These are phyloP conservation scores for Circaetus gallicus DNA, from an alignment of 2,113 vertebrate species.

Conservation along the genomic window DNA sequence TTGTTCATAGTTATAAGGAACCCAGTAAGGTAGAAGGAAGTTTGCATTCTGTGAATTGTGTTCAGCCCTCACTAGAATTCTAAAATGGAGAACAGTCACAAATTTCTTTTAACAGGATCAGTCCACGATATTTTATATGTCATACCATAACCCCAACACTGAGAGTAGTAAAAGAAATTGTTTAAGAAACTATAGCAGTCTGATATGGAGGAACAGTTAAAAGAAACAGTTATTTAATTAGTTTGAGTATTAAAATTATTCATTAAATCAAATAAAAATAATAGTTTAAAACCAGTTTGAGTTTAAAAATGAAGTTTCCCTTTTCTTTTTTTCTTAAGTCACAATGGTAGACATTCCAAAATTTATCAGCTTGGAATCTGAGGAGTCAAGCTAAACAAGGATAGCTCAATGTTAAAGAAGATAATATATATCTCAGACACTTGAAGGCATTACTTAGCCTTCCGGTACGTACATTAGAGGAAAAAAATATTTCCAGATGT, in stretches of 20 bases:
- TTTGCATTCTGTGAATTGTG: not conserved
- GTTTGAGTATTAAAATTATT: not conserved
- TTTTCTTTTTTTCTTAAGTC: not conserved
- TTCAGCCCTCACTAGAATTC: not conserved
- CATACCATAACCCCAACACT: not conserved
- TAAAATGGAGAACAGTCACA: not conserved
- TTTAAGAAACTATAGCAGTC: not conserved
- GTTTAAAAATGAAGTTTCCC: not conserved
- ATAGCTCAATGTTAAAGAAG: not conserved
- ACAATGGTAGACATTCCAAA: not conserved
- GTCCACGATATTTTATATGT: not conserved
- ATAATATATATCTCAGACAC: not conserved
- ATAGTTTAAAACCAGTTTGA: not conserved
- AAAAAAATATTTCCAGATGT: not conserved
- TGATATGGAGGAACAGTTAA: not conserved
- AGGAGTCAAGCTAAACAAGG: not conserved
- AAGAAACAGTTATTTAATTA: not conserved
- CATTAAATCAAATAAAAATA: not conserved
- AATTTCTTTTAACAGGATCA: not conserved
- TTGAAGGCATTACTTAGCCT: not conserved
- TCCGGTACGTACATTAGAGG: not conserved
- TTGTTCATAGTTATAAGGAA: not conserved
- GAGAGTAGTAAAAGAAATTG: not conserved
- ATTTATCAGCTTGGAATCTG: not conserved
- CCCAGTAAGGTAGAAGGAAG: not conserved